A percentile compares a stretch with the other conserved stretches of the same genome.
These are phyloP conservation scores for Portunus trituberculatus DNA, from an alignment of 1,140 invertebrate species.

Conservation along the genomic window DNA sequence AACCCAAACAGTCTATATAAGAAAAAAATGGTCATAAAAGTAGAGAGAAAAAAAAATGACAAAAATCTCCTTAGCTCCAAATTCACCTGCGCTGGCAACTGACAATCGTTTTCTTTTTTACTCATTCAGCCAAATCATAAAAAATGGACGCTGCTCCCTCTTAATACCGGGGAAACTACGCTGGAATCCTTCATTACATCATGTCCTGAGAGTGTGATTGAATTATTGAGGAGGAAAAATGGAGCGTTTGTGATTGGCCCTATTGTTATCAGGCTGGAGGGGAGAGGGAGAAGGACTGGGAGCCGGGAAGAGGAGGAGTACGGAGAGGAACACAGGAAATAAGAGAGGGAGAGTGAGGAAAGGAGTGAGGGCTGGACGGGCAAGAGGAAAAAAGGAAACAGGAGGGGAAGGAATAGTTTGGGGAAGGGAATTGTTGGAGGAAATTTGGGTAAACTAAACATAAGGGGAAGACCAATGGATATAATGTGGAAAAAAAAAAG, in stretches of 20 bases:
- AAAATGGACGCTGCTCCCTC: not conserved
- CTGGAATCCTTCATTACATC: not conserved
- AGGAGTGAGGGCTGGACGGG: not conserved
- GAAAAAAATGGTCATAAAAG: not conserved
- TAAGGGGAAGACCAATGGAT: not conserved
- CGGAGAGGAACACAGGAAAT: not conserved
- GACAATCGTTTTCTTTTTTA: not conserved
- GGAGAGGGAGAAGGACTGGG: not conserved
- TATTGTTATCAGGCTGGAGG: not conserved
- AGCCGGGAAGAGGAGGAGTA: too few relatives aligned
- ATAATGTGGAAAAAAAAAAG: not conserved
- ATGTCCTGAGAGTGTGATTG: not conserved
- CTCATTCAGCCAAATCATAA: not conserved
- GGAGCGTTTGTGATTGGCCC: not conserved
- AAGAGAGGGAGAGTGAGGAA: not conserved
- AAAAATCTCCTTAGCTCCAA: too few relatives aligned
- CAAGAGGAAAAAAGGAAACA: not conserved
- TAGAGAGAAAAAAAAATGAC: not conserved
- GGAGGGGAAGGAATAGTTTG: not conserved
- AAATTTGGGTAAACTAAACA: not conserved
- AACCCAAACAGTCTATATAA: not conserved
- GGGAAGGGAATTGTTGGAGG: not conserved
- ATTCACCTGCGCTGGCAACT: not conserved
- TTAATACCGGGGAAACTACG: not conserved
- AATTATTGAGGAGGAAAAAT: slow-evolving; percentile 5